These are phyloP conservation scores for Boloria selene DNA, from an alignment of 2,888 invertebrate genomes.

Conservation along the genomic window DNA sequence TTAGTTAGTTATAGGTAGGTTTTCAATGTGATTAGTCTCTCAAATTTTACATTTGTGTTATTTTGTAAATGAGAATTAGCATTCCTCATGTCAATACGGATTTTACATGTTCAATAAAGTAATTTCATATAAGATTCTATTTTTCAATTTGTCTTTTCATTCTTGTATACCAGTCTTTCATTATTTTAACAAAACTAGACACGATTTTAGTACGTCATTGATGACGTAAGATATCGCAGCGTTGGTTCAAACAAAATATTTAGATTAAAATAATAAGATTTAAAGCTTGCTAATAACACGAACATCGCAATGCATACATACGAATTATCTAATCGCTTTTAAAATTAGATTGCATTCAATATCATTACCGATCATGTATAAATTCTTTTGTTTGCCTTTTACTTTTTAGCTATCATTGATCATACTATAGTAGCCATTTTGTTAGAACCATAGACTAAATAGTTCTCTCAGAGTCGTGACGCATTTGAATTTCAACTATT, in stretches of 20 bases:
- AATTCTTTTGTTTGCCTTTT: too few species aligned
- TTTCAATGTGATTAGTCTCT: slow-evolving; percentile 82
- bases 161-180: slow-evolving; percentile 28
- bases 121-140: slow-evolving; percentile 79
- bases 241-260: not conserved
- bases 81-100: slow-evolving; percentile 83
- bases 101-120: slow-evolving; percentile 84
- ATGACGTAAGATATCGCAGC: slow-evolving; percentile 13
- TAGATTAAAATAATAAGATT: not conserved
- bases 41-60: slow-evolving; percentile 82
- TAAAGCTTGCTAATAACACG: too few species aligned
- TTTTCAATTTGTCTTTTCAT: slow-evolving; percentile 57
- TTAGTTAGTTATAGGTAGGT: slow-evolving; percentile 82
- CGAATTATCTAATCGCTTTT: too few species aligned
- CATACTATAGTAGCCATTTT: too few species aligned
- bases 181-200: slow-evolving; percentile 1
- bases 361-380: too few species aligned
- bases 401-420: too few species aligned
- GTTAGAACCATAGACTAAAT: too few species aligned
- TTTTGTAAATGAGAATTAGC: slow-evolving; percentile 83
- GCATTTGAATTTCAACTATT: too few species aligned
- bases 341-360: too few species aligned
- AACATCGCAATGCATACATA: too few species aligned
- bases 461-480: too few species aligned
- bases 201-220: slow-evolving; percentile 16